Evolutionary conservation across 1,140 invertebrate genomes (phyloP), one percentile per base, ranked within the genome.

Genomic region (Panagrolaimus sp.): DNA sequence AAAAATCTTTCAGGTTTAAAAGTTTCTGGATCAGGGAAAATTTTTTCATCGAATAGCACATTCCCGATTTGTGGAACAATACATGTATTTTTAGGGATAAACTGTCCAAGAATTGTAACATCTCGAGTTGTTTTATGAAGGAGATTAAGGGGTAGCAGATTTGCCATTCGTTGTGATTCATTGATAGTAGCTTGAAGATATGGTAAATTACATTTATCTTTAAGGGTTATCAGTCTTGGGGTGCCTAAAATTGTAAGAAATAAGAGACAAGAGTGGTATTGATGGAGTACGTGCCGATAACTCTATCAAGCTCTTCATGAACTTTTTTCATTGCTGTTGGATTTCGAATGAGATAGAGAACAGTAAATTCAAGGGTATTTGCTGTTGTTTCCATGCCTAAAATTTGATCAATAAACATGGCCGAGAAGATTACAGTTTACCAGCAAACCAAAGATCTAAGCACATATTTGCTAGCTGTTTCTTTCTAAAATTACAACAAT

Each of bases 221-320:
- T 27, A 11, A 57, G n/a, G 27, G 51, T 57, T 20, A 57, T 27
- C 5, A 57, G 8, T 16, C 51, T 1, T 4, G 31, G 7, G 2
- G 31, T 38, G 7, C 31, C 31, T 38, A 38, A 38, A 38, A 4
- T 38, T 4, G 77, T 31, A n/a, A 67, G 25, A n/a, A n/a, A n/a
- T n/a, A n/a, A n/a, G n/a, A n/a, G n/a, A n/a, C n/a, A n/a, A n/a
- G n/a, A 43, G 13, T 11, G 16, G 51, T 73, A 64, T 77, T 65
- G 23, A 57, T 45, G n/a, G 63, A 38, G 11, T 16, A 57, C 51
- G 20, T 23, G 8, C 51, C 51, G 4, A 57, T 16, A 11, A 57
- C 51, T 57, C 27, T 27, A 20, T 57, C 51, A 11, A 57, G n/a
- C 8, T 57, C 51, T 20, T 20, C 51, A 20, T 27, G 51, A 27